Conservation (phyloP, 92 coral and sea anemone species). For the Parazoanthus atlanticus region DNA sequence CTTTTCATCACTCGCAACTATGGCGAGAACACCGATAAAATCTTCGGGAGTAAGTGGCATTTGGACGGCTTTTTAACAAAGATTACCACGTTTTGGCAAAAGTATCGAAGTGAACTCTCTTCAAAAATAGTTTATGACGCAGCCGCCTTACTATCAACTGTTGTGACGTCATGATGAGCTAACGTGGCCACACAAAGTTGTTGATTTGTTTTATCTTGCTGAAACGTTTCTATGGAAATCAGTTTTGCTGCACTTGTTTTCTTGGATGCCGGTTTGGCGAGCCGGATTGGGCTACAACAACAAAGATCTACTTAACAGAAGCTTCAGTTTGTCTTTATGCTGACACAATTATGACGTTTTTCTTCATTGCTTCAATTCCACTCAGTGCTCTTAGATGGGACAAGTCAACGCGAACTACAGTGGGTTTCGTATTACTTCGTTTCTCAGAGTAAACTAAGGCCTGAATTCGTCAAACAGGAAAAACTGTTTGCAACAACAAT, state of each 20-base stretch:
- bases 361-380: too few relatives aligned
- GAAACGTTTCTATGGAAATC: neutral
- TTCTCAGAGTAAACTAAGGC: too few relatives aligned
- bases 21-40: constrained; percentile 69
- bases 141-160: neutral
- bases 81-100: neutral
- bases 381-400: too few relatives aligned
- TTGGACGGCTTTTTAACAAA: neutral
- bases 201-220: neutral
- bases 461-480: too few relatives aligned
- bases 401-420: too few relatives aligned
- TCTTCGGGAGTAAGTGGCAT: constrained; percentile 79
- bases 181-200: neutral
- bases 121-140: constrained; percentile 1
- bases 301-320: too few relatives aligned
- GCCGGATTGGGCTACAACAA: too few relatives aligned
- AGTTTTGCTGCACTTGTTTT: neutral
- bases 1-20: constrained; percentile 69
- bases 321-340: too few relatives aligned
- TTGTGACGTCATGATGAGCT: constrained; percentile 11
- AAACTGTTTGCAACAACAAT: too few relatives aligned
- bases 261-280: too few relatives aligned
- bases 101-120: neutral
- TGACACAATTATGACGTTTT: too few relatives aligned
- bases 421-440: too few relatives aligned